Evolutionary conservation across 2,113 vertebrate species (phyloP).

Genomic region (Hippocampus zosterae): DNA sequence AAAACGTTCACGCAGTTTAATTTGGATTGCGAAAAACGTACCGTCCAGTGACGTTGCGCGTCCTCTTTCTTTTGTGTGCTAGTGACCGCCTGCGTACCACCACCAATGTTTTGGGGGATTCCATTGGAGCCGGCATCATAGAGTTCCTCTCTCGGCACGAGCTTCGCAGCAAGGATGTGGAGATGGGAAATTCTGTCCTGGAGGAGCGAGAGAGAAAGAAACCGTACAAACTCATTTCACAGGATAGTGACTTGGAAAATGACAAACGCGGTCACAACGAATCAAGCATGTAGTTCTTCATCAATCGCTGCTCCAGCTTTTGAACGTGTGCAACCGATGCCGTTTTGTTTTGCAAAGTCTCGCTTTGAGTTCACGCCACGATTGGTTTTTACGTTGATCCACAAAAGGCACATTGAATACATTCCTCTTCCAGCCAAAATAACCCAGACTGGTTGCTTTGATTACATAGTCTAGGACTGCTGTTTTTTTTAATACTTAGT

Average conservation of each 20-base stretch:
- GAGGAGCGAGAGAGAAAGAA: conserved; percentile 97
- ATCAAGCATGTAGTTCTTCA: conserved; percentile 85
- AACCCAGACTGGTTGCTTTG: not conserved
- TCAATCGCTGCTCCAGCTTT: not conserved
- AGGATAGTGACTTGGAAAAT: conserved; percentile 82
- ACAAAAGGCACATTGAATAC: conserved; percentile 1
- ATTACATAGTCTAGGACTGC: conserved; percentile 4
- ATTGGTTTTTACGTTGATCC: conserved; percentile 9
- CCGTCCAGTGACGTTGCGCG: not conserved
- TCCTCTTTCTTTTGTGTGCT: not conserved
- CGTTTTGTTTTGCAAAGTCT: not conserved
- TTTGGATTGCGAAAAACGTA: not conserved
- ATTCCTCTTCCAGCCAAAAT: conserved; percentile 12
- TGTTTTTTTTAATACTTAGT: conserved; percentile 13
- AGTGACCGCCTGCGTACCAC: conserved; percentile 96
- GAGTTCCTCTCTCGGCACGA: conserved; percentile 91
- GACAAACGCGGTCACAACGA: conserved; percentile 85
- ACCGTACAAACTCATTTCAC: conserved; percentile 88
- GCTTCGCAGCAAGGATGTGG: conserved; percentile 82
- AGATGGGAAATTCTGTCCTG: conserved; percentile 93
- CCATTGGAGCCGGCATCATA: conserved; percentile 90
- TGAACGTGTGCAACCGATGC: conserved; percentile 3
- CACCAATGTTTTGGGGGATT: conserved; percentile 93
- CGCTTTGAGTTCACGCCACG: conserved; percentile 7
- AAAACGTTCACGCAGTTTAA: not conserved